Base-by-base conservation (phyloP, 2,888 invertebrate species). In the Pristionchus japonicus region DNA sequence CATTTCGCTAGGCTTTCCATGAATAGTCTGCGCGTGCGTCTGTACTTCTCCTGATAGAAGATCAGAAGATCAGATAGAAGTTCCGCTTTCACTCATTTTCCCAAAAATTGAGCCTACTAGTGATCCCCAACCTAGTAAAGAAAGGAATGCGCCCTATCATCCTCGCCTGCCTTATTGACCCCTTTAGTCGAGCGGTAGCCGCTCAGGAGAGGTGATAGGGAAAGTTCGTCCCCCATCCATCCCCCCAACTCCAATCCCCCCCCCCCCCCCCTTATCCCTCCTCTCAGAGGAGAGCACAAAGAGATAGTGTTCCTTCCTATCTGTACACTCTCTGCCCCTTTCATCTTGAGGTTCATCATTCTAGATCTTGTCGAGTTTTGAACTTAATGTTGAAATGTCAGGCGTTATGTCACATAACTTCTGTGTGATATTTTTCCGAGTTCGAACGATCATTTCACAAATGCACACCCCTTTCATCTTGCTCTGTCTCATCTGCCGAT, bases 231-330 rank as follows among this genome's bases (percentile, higher is more conserved):
- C 77, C n/a, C 37, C 40, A 7, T 11, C 37, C 40, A 7, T 43
- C n/a, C 74, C 43, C 77, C 43, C 43, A n/a, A 34, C 34, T 74
- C 77, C 43, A 4, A 20, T 57, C 57, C 40, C 23, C 77, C 17
- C 74, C 43, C 77, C 43, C 43, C 77, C 77, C 37, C 40, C 77
- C 43, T 70, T 70, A 70, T 70, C 70, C 70, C 70, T 17, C 70
- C 70, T 20, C 70, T 37, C 15, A 70, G 20, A 70, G 70, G 37
- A 37, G 37, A 17, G 15, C 67, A 15, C 34, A 49, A 23, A n/a
- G 57, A 67, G 67, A 37, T 70, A 70, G 70, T 70, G 70, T 70
- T 70, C 70, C 70, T 70, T 70, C 67, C 77, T 77, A 77, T 47
- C 77, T 77, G 77, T 77, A 77, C 23, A 77, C 43, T n/a, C 47